These are phyloP conservation scores for Autographa pulchrina DNA, from an alignment of 2,888 invertebrate species.

Conservation along the genomic window DNA sequence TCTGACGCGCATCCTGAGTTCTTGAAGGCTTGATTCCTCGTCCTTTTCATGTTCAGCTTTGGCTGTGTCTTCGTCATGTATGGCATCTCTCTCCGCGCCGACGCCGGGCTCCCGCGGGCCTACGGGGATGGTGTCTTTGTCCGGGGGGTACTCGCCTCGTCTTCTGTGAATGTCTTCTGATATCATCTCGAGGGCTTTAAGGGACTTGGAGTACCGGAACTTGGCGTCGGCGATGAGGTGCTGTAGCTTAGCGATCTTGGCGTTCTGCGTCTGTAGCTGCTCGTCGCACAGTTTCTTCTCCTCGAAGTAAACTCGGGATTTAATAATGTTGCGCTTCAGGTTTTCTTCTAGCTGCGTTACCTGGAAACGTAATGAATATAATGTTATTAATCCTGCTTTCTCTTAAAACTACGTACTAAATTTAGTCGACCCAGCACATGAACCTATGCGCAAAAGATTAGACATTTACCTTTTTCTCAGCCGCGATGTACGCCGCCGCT, in stretches of 20 bases:
- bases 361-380: constrained; percentile 71
- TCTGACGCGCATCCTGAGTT: constrained; percentile 91
- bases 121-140: constrained; percentile 83
- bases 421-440: not conserved
- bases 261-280: constrained; percentile 95
- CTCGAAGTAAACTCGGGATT: constrained; percentile 97
- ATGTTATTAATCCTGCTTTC: not conserved
- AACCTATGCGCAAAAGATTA: not conserved
- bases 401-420: not conserved
- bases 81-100: constrained; percentile 91
- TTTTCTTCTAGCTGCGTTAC: constrained; percentile 95
- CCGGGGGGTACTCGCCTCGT: constrained; percentile 87
- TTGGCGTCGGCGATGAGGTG: constrained; percentile 94
- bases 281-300: constrained; percentile 96
- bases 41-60: constrained; percentile 77
- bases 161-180: constrained; percentile 97
- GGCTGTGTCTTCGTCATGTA: constrained; percentile 77
- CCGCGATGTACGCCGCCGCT: constrained; percentile 94
- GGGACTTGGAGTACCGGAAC: constrained; percentile 93
- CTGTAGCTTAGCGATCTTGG: constrained; percentile 94
- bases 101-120: constrained; percentile 92
- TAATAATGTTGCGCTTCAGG: constrained; percentile 94
- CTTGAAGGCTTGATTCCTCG: constrained; percentile 90
- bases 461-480: constrained; percentile 92
- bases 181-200: constrained; percentile 96